Evolutionary conservation across 2,113 vertebrate genomes (phyloP).

Genomic region (Cynopterus brachyotis): DNA sequence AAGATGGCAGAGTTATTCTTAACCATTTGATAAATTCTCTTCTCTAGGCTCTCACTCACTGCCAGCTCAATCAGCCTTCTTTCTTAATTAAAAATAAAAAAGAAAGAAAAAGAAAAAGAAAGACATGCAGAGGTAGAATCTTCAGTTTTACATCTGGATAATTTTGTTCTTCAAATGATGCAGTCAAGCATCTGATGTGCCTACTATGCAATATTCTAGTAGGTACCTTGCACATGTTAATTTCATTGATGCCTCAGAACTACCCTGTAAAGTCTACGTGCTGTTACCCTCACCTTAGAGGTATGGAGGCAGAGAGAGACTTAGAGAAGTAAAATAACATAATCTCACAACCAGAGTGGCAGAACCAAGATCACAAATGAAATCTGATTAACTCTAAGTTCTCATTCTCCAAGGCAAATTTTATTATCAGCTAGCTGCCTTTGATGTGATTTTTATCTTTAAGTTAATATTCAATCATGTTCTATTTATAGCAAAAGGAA

Average conservation of each 20-base stretch:
- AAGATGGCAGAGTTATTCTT: background rate
- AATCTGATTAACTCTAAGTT: background rate
- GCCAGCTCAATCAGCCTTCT: background rate
- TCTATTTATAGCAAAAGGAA: conserved; percentile 25
- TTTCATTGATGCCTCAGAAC: background rate
- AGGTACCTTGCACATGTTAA: background rate
- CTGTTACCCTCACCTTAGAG: background rate
- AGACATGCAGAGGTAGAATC: background rate
- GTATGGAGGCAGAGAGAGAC: background rate
- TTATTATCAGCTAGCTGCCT: background rate
- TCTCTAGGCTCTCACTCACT: background rate
- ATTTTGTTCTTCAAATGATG: background rate
- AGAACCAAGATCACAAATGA: background rate
- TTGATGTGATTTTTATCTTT: background rate
- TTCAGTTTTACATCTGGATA: background rate
- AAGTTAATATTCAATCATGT: conserved; percentile 6
- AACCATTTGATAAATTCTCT: background rate
- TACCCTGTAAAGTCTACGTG: background rate
- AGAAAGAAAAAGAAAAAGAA: no score
- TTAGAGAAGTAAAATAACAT: background rate
- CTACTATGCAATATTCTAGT: background rate
- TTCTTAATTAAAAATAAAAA: background rate
- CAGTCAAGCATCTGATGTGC: background rate
- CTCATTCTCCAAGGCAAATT: background rate
- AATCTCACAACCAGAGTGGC: background rate